Conservation (phyloP, 92 coral and sea anemone genomes). For the Bergia sp. region DNA sequence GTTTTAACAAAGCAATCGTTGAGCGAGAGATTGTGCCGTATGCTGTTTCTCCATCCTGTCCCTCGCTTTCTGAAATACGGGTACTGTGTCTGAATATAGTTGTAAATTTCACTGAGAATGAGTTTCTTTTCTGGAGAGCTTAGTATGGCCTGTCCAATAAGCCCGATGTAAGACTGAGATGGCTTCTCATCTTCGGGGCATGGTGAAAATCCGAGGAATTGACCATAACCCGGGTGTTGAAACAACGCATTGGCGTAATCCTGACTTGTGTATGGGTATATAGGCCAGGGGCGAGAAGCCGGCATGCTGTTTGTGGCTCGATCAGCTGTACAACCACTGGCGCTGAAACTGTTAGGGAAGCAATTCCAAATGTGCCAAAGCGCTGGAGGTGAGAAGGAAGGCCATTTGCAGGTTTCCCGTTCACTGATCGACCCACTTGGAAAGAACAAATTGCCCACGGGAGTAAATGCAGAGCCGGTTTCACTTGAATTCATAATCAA, state of each 20-base stretch:
- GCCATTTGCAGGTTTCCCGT: constrained; percentile 35
- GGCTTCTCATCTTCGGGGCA: constrained; percentile 86
- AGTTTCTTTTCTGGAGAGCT: constrained; percentile 87
- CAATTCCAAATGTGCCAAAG: constrained; percentile 38
- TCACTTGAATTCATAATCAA: constrained; percentile 19
- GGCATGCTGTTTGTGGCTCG: constrained; percentile 3
- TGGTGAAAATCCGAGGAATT: constrained; percentile 53
- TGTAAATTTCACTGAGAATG: constrained; percentile 87
- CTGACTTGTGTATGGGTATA: constrained; percentile 48
- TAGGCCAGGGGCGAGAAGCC: constrained; percentile 42
- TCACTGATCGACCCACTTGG: constrained; percentile 28
- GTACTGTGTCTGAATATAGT: constrained; percentile 77
- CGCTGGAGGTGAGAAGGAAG: constrained; percentile 33
- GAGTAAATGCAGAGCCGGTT: constrained; percentile 32
- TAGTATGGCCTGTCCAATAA: constrained; percentile 85
- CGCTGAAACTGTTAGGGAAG: constrained; percentile 11
- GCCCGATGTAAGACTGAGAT: constrained; percentile 87
- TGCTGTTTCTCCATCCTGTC: constrained; percentile 92
- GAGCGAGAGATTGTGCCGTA: constrained; percentile 82
- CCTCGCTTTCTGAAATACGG: constrained; percentile 91
- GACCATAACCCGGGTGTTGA: constrained; percentile 36
- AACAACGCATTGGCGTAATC: constrained; percentile 52
- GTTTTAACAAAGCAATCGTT: constrained; percentile 89
- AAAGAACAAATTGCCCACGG: constrained; percentile 28
- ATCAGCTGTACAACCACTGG: not conserved